Conservation (phyloP, 35 echinoderm and acorn worm genomes). For the Amphiura filiformis region DNA sequence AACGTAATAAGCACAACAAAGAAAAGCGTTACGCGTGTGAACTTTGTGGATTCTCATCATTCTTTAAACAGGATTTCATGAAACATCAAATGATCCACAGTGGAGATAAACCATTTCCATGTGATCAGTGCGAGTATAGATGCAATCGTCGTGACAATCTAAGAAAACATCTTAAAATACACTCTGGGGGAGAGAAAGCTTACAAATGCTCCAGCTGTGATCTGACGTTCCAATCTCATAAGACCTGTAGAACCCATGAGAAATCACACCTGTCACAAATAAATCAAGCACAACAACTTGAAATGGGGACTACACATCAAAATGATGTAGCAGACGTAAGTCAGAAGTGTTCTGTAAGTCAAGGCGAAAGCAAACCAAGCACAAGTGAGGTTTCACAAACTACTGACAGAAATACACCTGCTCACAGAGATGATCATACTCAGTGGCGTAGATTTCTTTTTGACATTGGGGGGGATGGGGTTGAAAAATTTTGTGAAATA, state of each 20-base stretch:
- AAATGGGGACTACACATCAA: no score
- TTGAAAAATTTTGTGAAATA: no score
- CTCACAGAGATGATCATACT: no score
- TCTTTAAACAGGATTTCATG: neutral
- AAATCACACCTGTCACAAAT: no score
- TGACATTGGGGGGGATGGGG: no score
- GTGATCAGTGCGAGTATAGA: neutral
- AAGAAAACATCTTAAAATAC: neutral
- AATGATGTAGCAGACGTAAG: no score
- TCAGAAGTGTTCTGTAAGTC: no score
- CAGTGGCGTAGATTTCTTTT: no score
- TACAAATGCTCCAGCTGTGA: neutral
- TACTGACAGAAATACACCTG: no score
- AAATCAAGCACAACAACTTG: no score
- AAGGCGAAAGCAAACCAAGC: no score
- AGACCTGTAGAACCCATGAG: neutral
- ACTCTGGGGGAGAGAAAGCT: neutral
- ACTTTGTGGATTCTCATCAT: neutral
- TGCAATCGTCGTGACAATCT: neutral
- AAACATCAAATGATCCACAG: neutral
- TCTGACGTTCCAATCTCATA: neutral
- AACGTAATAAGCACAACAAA: neutral
- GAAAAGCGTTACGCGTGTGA: neutral
- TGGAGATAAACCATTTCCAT: neutral
- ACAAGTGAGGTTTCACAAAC: no score